Evolutionary conservation across 2,888 invertebrate genomes (phyloP).

Genomic region (Pterobdella sp.): DNA sequence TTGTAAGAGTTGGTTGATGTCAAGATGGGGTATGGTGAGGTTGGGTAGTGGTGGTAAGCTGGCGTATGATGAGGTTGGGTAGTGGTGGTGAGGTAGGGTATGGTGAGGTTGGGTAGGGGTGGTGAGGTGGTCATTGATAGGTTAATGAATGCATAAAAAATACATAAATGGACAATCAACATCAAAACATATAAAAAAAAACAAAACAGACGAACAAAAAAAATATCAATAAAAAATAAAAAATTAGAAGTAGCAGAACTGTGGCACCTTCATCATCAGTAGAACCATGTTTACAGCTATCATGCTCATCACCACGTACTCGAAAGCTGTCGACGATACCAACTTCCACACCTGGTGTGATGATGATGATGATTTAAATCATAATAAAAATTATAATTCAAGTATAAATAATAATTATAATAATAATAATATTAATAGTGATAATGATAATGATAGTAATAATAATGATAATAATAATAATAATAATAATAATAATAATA

Average conservation of each 20-base stretch:
- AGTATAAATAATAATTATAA: too few species aligned
- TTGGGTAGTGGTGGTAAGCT: neutral
- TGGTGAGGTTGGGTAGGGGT: neutral
- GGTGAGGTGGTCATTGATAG: neutral
- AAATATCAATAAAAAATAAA: too few species aligned
- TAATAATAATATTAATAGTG: too few species aligned
- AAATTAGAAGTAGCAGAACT: too few species aligned
- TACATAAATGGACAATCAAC: neutral
- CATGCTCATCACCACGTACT: constrained; percentile 99
- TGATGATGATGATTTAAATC: too few species aligned
- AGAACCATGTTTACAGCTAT: constrained; percentile 97
- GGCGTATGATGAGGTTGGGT: neutral
- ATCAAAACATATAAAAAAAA: constrained; percentile 6
- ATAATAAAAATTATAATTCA: too few species aligned
- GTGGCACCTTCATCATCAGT: constrained; percentile 99
- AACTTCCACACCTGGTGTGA: constrained; percentile 77
- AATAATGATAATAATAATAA: too few species aligned
- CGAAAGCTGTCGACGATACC: constrained; percentile 96
- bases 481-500: too few species aligned
- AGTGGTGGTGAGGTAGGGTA: neutral
- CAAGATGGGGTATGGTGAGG: neutral
- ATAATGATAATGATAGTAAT: too few species aligned
- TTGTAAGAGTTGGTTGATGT: neutral
- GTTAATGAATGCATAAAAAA: neutral
- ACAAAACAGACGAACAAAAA: neutral